Conservation (phyloP, 1,140 invertebrate species). For the Sarcophaga peregrina region DNA sequence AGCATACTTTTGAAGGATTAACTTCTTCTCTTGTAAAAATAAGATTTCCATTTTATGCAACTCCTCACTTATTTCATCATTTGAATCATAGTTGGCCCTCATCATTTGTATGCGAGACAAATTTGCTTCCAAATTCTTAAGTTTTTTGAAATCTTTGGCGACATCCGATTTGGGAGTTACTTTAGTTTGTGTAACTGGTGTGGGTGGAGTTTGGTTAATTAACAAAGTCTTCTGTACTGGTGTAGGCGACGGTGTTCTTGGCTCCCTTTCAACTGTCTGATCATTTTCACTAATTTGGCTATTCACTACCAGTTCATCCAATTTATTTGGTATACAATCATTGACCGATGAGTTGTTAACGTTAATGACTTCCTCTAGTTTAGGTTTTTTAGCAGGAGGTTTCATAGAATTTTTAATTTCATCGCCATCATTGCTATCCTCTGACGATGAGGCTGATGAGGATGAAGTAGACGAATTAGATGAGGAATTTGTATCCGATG, state of each 20-base stretch:
- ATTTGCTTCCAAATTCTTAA: conserved; percentile 60
- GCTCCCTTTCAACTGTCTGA: not conserved
- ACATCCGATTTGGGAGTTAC: conserved; percentile 30
- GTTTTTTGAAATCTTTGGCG: conserved; percentile 56
- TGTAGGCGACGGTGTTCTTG: conserved; percentile 48
- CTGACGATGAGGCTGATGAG: conserved; percentile 34
- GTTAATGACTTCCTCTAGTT: not conserved
- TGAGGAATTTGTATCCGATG: conserved; percentile 28
- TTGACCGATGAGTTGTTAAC: not conserved
- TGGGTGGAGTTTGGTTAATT: not conserved
- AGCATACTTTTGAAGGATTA: conserved; percentile 61
- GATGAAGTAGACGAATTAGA: conserved; percentile 27
- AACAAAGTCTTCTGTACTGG: not conserved
- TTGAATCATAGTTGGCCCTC: conserved; percentile 61
- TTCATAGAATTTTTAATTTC: not conserved
- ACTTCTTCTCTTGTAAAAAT: conserved; percentile 59
- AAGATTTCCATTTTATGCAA: conserved; percentile 62
- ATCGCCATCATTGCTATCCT: conserved; percentile 46
- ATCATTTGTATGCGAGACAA: conserved; percentile 62
- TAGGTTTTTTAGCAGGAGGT: not conserved
- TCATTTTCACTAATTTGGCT: not conserved
- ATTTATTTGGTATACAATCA: too few species aligned
- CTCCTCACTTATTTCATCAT: conserved; percentile 61
- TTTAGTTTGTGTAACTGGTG: not conserved
- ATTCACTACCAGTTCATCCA: not conserved